phyloP scores from a whole-genome alignment of 2,888 invertebrate genomes.

The Nomada hirtipes region DNA sequence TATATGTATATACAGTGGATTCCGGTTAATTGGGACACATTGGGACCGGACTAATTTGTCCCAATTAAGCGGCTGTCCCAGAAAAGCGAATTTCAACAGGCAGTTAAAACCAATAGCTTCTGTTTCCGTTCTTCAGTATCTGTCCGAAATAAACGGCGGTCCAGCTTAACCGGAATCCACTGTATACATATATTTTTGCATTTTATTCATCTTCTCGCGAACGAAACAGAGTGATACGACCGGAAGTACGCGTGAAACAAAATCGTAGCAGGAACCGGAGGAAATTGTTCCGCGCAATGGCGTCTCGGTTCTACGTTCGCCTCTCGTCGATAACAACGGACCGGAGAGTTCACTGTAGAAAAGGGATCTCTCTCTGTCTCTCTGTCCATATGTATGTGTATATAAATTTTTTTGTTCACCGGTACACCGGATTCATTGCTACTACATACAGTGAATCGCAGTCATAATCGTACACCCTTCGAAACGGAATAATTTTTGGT shows the following conservation, averaged over 20 bases:
- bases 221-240: conserved; percentile 68
- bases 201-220: conserved; percentile 42
- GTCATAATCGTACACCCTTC: no score
- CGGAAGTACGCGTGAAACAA: conserved; percentile 59
- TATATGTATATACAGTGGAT: no score
- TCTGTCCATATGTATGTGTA: neutral
- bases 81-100: no score
- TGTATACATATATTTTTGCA: conserved; percentile 14
- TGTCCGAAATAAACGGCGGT: no score
- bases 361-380: conserved; percentile 16
- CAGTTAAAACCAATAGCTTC: no score
- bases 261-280: conserved; percentile 53
- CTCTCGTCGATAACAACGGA: conserved; percentile 30
- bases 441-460: neutral
- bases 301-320: conserved; percentile 27
- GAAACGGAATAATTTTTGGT: no score
- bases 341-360: conserved; percentile 12
- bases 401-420: neutral
- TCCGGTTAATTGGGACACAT: no score
- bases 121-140: no score
- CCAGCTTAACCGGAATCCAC: no score
- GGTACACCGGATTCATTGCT: conserved; percentile 25
- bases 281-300: conserved; percentile 50
- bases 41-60: no score
- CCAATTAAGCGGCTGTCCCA: no score